A percentile compares a stretch with the other conserved stretches of the same genome.
These are phyloP conservation scores for Drosophila kikkawai DNA, from an alignment of 1,140 invertebrate genomes.

Conservation along the genomic window DNA sequence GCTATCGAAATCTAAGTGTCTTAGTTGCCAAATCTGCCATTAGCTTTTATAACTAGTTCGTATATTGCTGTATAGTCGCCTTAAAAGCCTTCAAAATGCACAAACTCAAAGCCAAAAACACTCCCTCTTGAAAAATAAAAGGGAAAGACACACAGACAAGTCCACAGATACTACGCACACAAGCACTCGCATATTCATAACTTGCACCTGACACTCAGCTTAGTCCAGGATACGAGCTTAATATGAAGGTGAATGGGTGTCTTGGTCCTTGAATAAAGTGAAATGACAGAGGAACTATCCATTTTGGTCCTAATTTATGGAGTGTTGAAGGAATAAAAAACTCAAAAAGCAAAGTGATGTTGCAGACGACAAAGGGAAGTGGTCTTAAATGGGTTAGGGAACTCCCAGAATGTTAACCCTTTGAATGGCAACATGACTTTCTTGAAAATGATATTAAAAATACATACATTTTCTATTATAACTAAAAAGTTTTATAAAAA, in stretches of 20 bases:
- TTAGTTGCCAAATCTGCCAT: constrained; percentile 71
- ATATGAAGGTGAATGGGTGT: constrained; percentile 7
- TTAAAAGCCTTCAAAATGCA: constrained; percentile 52
- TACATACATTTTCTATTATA: background rate
- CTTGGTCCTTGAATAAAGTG: constrained; percentile 1
- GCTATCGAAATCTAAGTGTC: constrained; percentile 68
- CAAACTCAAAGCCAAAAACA: constrained; percentile 39
- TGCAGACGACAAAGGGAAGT: background rate
- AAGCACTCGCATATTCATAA: constrained; percentile 58
- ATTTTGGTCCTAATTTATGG: background rate
- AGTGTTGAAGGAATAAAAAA: background rate
- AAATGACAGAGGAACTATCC: background rate
- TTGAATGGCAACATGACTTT: background rate
- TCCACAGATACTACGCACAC: constrained; percentile 45
- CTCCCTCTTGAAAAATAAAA: constrained; percentile 2
- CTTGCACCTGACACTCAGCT: constrained; percentile 42
- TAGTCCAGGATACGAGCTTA: constrained; percentile 14
- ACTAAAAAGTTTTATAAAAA: background rate
- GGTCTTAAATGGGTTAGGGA: background rate
- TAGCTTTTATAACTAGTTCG: constrained; percentile 50
- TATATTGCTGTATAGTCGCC: constrained; percentile 58
- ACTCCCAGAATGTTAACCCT: background rate
- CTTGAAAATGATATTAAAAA: background rate
- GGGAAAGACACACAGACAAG: constrained; percentile 24
- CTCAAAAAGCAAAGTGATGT: background rate